Evolutionary conservation across 2,797 vertebrate species (phyloP).

Genomic region (Monodelphis domestica): DNA sequence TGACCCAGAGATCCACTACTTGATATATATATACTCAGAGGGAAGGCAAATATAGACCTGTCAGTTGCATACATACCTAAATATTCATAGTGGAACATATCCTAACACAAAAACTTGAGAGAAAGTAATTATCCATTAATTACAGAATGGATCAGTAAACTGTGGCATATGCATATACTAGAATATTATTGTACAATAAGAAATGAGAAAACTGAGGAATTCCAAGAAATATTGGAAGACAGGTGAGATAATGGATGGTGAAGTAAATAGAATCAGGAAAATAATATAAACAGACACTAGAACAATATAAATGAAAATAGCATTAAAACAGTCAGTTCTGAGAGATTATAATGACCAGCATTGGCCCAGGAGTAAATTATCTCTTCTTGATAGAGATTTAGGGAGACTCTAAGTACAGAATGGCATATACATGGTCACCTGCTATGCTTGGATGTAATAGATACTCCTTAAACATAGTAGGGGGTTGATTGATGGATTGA

Average conservation of each 20-base stretch:
- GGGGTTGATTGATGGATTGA: not conserved
- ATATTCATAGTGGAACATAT: not conserved
- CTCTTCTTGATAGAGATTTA: no score
- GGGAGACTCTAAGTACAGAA: not conserved
- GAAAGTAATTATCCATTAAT: not conserved
- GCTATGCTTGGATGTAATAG: no score
- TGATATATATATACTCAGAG: not conserved
- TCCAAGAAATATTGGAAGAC: not conserved
- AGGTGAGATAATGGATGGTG: not conserved
- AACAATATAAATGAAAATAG: not conserved
- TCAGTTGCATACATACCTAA: not conserved
- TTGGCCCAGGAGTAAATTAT: not conserved
- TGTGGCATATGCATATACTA: not conserved
- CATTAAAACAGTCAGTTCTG: not conserved
- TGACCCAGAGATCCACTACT: not conserved
- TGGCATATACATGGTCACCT: not conserved
- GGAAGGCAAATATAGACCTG: not conserved
- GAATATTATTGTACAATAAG: not conserved
- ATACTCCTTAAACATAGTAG: no score
- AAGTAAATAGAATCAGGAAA: not conserved
- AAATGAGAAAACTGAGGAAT: not conserved
- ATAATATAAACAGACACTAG: not conserved
- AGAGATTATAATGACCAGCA: not conserved
- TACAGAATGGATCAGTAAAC: not conserved
- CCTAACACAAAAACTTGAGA: not conserved